Conservation (phyloP, 2,888 invertebrate species). For the Diarsia brunnea region DNA sequence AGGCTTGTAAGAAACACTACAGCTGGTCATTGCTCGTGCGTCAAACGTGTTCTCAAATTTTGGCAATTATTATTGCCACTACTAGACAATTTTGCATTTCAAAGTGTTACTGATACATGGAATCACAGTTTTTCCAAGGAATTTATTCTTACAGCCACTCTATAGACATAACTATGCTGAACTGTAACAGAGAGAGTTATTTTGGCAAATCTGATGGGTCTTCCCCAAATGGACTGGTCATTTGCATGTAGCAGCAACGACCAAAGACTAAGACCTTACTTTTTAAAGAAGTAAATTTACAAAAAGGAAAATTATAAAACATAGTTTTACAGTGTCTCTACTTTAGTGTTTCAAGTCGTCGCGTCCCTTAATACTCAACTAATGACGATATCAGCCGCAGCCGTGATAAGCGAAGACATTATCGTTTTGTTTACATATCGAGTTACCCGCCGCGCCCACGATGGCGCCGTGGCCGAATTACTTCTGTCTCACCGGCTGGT, state of each 20-base stretch:
- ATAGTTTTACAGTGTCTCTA: not conserved
- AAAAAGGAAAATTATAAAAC: not conserved
- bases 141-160: not conserved
- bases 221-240: too few species aligned
- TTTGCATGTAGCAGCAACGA: too few species aligned
- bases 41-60: too few species aligned
- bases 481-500: conserved; percentile 42
- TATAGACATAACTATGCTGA: too few species aligned
- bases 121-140: not conserved
- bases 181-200: too few species aligned
- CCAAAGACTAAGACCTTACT: too few species aligned
- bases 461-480: conserved; percentile 59
- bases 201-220: too few species aligned
- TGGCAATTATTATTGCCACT: too few species aligned
- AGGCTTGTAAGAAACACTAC: too few species aligned
- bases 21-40: too few species aligned
- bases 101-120: not conserved
- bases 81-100: too few species aligned
- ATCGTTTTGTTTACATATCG: conserved; percentile 65
- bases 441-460: conserved; percentile 65
- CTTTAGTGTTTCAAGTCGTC: conserved; percentile 7
- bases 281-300: too few species aligned
- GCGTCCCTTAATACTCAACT: conserved; percentile 15
- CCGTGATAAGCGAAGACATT: conserved; percentile 45
- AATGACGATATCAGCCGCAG: conserved; percentile 45